phyloP scores from a whole-genome alignment of 2,113 vertebrate species.

The Setophaga coronata region DNA sequence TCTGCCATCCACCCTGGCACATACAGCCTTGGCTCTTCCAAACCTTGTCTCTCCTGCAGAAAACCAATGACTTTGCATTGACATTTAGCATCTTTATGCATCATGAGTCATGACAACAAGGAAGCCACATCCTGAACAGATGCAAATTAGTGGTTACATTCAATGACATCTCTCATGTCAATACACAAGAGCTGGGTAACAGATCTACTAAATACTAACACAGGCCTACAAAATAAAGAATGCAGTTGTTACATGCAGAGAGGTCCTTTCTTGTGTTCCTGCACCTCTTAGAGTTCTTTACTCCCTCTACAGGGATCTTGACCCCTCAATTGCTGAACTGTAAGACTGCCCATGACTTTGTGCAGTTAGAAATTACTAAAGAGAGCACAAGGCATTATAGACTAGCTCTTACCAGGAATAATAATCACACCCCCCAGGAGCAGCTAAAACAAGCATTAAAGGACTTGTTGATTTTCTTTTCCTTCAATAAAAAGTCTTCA shows the following conservation, averaged over 20 bases:
- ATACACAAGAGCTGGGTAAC: background rate
- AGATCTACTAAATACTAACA: background rate
- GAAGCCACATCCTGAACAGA: background rate
- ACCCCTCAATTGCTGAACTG: background rate
- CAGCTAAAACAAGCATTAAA: background rate
- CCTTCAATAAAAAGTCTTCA: background rate
- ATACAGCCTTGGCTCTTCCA: background rate
- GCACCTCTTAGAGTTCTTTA: background rate
- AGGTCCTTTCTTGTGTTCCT: background rate
- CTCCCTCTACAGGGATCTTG: background rate
- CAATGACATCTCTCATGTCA: background rate
- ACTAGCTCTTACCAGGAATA: background rate
- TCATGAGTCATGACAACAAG: background rate
- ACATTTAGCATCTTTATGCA: background rate
- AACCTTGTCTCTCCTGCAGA: background rate
- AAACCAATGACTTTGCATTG: background rate
- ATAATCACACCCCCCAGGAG: background rate
- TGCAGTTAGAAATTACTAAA: background rate
- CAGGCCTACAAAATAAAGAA: background rate
- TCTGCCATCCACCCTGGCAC: background rate
- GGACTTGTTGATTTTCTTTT: background rate
- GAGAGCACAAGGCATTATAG: background rate
- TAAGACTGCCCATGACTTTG: background rate
- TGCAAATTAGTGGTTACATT: background rate
- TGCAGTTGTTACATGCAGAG: background rate